phyloP scores from a whole-genome alignment of 1,140 invertebrate genomes.

The Saccostrea cuccullata region DNA sequence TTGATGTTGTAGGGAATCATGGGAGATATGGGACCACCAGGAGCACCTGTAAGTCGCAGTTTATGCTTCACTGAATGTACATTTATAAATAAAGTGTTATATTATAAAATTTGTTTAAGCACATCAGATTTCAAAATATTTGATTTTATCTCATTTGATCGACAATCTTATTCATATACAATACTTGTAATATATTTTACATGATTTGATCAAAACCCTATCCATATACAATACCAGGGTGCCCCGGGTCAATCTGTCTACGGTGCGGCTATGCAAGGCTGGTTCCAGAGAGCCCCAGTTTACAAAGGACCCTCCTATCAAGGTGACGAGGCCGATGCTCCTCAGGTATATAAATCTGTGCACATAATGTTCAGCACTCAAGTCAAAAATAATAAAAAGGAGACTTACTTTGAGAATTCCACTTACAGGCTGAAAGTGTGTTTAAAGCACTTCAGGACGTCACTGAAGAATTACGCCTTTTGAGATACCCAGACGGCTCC shows the following conservation, averaged over 20 bases:
- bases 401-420: background rate
- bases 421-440: constrained; percentile 10
- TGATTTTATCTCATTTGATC: background rate
- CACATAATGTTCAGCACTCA: background rate
- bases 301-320: constrained; percentile 6
- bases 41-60: background rate
- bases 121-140: background rate
- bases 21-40: background rate
- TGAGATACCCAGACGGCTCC: constrained; percentile 16
- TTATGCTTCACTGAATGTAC: background rate
- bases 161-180: too few relatives aligned
- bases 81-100: background rate
- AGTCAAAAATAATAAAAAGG: background rate
- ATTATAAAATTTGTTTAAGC: background rate
- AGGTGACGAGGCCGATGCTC: background rate
- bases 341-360: background rate
- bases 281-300: constrained; percentile 21
- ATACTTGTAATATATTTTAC: background rate
- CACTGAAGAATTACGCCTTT: background rate
- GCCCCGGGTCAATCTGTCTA: constrained; percentile 1
- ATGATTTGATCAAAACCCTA: background rate
- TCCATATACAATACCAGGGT: background rate
- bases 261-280: background rate
- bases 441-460: constrained; percentile 26
- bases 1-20: background rate